Evolutionary conservation across 2,888 invertebrate genomes (phyloP).

Genomic region (Ceratothoa steindachneri): DNA sequence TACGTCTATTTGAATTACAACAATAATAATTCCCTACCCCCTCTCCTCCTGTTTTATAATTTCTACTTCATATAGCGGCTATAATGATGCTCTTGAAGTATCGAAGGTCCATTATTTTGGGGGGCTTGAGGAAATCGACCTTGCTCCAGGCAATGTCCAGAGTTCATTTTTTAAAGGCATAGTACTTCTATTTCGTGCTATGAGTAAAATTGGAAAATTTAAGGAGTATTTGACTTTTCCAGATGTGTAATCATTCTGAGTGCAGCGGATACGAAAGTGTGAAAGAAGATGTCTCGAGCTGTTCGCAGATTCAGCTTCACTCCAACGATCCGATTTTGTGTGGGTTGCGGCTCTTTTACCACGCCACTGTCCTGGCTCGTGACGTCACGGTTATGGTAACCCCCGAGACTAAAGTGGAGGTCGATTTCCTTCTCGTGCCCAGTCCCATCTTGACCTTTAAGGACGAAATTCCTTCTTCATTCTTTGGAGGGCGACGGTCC

Average conservation of each 20-base stretch:
- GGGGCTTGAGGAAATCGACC: no score
- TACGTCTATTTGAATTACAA: no score
- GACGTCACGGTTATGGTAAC: constrained; percentile 40
- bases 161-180: no score
- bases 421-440: constrained; percentile 33
- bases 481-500: not conserved
- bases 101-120: no score
- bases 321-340: constrained; percentile 14
- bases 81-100: no score
- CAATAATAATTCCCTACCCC: no score
- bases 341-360: constrained; percentile 34
- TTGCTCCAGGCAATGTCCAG: no score
- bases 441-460: constrained; percentile 31
- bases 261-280: constrained; percentile 25
- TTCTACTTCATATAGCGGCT: no score
- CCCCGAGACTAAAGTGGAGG: constrained; percentile 34
- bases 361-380: constrained; percentile 12
- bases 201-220: no score
- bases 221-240: no score
- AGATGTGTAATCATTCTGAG: constrained; percentile 19
- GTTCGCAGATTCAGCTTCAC: constrained; percentile 17
- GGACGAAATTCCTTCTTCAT: constrained; percentile 17
- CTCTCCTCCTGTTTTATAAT: no score
- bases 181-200: no score
- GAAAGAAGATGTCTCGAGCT: not conserved